These are phyloP conservation scores for Procambarus virginalis DNA, from an alignment of 1,140 invertebrate species.

Conservation along the genomic window DNA sequence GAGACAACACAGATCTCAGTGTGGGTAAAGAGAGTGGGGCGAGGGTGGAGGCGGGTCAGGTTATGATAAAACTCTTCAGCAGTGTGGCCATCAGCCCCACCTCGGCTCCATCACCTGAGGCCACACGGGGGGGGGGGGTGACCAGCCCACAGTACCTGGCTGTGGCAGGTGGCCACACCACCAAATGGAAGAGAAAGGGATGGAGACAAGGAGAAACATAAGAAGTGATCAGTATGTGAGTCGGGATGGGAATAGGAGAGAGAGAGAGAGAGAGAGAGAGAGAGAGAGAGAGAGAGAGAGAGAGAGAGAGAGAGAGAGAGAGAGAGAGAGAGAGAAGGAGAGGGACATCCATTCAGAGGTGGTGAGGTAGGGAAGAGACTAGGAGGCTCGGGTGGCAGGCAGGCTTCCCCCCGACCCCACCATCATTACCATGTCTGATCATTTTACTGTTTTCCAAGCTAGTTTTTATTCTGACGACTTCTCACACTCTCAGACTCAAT, in stretches of 20 bases:
- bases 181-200: not conserved
- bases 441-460: slow-evolving; percentile 35
- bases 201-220: not conserved
- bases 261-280: not conserved
- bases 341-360: no score
- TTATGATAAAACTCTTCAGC: slow-evolving; percentile 36
- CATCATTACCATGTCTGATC: slow-evolving; percentile 39
- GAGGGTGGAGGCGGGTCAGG: slow-evolving; percentile 25
- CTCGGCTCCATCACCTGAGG: not conserved
- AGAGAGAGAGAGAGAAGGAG: no score
- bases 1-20: slow-evolving; percentile 12
- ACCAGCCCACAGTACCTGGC: not conserved
- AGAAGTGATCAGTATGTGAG: not conserved
- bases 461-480: slow-evolving; percentile 16
- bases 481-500: slow-evolving; percentile 5
- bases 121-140: not conserved
- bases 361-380: no score
- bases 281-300: no score
- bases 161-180: not conserved
- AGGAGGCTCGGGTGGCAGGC: no score
- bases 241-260: not conserved
- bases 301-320: no score
- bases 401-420: not conserved
- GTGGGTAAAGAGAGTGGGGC: slow-evolving; percentile 5
- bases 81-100: slow-evolving; percentile 12